Percentiles rank a stretch among this genome's conserved stretches.
These are phyloP conservation scores for Coecobrya sp. DNA, from an alignment of 2,888 invertebrate species.

Conservation along the genomic window DNA sequence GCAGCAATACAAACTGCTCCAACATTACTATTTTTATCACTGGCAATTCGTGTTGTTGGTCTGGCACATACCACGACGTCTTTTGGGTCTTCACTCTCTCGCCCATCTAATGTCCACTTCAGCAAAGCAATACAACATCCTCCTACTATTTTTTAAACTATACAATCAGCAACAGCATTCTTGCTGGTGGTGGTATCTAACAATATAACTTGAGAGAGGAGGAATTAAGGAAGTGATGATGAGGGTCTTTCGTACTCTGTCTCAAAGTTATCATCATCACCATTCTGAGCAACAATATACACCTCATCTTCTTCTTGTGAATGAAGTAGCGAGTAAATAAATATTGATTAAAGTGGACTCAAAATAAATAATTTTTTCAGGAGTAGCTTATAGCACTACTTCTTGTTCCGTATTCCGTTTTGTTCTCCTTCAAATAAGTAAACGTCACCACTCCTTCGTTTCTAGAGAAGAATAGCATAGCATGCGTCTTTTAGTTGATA, in stretches of 20 bases:
- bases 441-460: slow-evolving; percentile 20
- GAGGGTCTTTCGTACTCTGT: slow-evolving; percentile 52
- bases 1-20: not conserved
- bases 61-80: not conserved
- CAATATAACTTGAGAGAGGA: slow-evolving; percentile 46
- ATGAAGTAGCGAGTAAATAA: slow-evolving; percentile 70
- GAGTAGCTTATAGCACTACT: slow-evolving; percentile 30
- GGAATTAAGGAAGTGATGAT: slow-evolving; percentile 78
- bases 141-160: slow-evolving; percentile 43
- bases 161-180: slow-evolving; percentile 29
- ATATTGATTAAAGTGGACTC: slow-evolving; percentile 33
- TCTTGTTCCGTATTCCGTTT: slow-evolving; percentile 70
- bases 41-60: slow-evolving; percentile 52
- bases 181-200: slow-evolving; percentile 55
- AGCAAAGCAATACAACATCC: slow-evolving; percentile 37
- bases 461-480: not conserved
- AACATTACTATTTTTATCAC: slow-evolving; percentile 52
- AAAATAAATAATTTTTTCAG: slow-evolving; percentile 53
- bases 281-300: slow-evolving; percentile 13
- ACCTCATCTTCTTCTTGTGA: slow-evolving; percentile 56
- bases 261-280: slow-evolving; percentile 23
- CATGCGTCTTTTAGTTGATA: slow-evolving; percentile 61
- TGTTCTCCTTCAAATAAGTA: not conserved
- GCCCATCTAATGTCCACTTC: slow-evolving; percentile 67
- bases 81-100: slow-evolving; percentile 3